These are phyloP conservation scores for Sebastes itinus DNA, from an alignment of 2,797 vertebrate genomes.

Conservation along the genomic window DNA sequence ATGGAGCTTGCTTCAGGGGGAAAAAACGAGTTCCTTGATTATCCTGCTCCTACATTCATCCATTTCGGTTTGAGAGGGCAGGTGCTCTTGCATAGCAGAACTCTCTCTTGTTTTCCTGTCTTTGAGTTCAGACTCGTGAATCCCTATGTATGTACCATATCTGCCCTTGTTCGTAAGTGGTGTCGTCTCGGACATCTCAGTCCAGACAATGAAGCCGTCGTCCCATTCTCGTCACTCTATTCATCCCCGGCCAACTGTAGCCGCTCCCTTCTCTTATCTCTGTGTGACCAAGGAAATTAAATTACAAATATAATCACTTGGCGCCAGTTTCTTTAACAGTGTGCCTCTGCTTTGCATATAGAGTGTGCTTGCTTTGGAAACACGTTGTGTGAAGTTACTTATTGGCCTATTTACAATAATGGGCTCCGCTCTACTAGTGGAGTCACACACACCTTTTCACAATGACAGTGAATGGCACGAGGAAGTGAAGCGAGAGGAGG, in stretches of 20 bases:
- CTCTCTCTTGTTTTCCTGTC: constrained; percentile 25
- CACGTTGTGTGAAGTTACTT: constrained; percentile 72
- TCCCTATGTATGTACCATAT: constrained; percentile 23
- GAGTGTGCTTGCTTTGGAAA: constrained; percentile 78
- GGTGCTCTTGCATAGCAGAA: neutral
- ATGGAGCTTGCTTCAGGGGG: constrained; percentile 2
- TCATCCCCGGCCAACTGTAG: constrained; percentile 73
- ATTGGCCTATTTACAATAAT: constrained; percentile 81
- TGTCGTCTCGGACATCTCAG: constrained; percentile 64
- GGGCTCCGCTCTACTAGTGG: constrained; percentile 63
- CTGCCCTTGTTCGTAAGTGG: constrained; percentile 54
- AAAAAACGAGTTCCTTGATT: constrained; percentile 35
- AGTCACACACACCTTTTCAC: constrained; percentile 69
- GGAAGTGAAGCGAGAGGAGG: constrained; percentile 29
- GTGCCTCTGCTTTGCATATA: constrained; percentile 83
- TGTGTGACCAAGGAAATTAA: constrained; percentile 84
- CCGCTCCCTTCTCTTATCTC: constrained; percentile 78
- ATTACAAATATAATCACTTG: constrained; percentile 86
- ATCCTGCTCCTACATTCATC: constrained; percentile 37
- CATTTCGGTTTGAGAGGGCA: constrained; percentile 5
- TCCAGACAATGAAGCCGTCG: constrained; percentile 74
- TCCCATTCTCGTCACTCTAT: constrained; percentile 67
- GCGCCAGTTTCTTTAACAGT: constrained; percentile 74
- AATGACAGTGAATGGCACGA: constrained; percentile 55
- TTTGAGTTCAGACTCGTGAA: constrained; percentile 29